Conservation (phyloP, 2,888 invertebrate species). For the Tenthredo mesomela region DNA sequence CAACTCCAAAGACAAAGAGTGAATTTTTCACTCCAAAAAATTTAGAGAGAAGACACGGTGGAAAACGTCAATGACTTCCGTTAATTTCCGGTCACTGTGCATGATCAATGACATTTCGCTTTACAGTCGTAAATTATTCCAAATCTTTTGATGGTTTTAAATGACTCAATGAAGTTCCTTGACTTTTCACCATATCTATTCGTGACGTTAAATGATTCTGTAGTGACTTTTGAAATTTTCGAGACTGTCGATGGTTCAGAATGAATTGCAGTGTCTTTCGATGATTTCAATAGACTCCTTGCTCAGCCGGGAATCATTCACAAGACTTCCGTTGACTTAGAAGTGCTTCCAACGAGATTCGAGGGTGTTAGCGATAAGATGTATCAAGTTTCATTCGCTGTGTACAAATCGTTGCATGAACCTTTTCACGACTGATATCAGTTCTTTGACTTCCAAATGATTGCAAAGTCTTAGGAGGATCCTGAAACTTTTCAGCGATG, state of each 20-base stretch:
- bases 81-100: not conserved
- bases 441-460: not conserved
- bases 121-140: not conserved
- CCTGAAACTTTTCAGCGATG: not conserved
- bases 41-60: not conserved
- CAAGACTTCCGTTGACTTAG: too few relatives aligned
- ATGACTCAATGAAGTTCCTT: not conserved
- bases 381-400: not conserved
- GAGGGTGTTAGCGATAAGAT: not conserved
- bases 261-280: not conserved
- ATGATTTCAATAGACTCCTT: not conserved
- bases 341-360: not conserved
- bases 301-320: too few relatives aligned
- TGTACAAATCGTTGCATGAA: not conserved
- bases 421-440: not conserved
- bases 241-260: not conserved
- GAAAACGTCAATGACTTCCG: not conserved
- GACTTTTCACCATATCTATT: too few relatives aligned
- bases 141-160: not conserved
- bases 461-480: not conserved
- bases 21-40: too few relatives aligned
- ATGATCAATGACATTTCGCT: not conserved
- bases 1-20: too few relatives aligned
- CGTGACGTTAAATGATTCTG: too few relatives aligned
- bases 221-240: not conserved